Evolutionary conservation across 2,797 vertebrate species (phyloP), one percentile per base, ranked within the genome.

Genomic region (Fistularia tabacaria): DNA sequence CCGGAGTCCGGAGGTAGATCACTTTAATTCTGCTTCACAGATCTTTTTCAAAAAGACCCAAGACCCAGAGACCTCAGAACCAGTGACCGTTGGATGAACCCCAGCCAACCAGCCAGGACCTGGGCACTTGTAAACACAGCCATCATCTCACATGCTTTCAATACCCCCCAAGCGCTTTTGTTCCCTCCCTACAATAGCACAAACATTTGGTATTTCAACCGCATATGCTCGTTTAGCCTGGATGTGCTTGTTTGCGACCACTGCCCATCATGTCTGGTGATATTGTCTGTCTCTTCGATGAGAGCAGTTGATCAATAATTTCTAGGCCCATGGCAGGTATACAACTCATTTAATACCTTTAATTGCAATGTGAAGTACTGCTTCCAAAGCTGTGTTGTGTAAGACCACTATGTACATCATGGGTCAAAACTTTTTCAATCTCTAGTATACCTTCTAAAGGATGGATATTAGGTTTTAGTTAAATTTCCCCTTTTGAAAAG

Each of bases 1-100:
- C 78, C 74, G 43, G 47, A 61, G 64, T 86, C 87, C 77, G 76
- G 84, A 89, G 89, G 88, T 89, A 91, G 90, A 90, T 92, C 89
- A 89, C 81, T 91, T 92, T 92, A 92, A 91, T 91, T 92, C 90
- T 92, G 91, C 91, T 91, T 92, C 89, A 91, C 67, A 36, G 87
- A 87, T 88, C 87, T 90, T 89, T 91, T 90, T 90, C 81, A 90
- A 90, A 91, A 90, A 87, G 77, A 82, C 82, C 79, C 57, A 59
- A 89, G 87, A 89, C 87, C 86, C 71, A 49, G 65, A 87, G 88
- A 90, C 88, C 87, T 73, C 80, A 83, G 83, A 89, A 88, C 89
- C 71, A 57, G 54, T 91, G 91, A 91, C 90, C 90, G 87, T 37
- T 64, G 67, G 62, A 48, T 91, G 90, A 91, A 92, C 90, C 83